Evolutionary conservation across 2,797 vertebrate genomes (phyloP), one percentile per base, ranked within the genome.

Genomic region (Sus cebifrons): DNA sequence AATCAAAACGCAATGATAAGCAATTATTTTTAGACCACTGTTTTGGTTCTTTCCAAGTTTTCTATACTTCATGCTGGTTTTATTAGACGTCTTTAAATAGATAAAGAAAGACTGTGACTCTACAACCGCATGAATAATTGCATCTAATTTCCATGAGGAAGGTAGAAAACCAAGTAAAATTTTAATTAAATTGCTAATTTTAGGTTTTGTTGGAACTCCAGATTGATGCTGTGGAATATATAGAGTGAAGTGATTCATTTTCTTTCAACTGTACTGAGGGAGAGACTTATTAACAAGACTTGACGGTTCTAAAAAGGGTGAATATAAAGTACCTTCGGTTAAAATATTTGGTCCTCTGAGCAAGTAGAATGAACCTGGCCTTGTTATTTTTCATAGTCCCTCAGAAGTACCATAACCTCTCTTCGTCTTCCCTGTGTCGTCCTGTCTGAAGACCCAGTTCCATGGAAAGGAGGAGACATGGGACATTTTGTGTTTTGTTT

Each of bases 101-200:
- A 52, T 65, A 23, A 84, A 86, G 68, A 67, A 3, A 64, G 29
- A 79, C 91, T 81, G 65, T 21, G 8, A 70, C 49, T 79, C 52
- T 27, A 82, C 84, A 75, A 32, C 25, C 1, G 65, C 77, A 88
- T 52, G 44, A 78, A 86, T 86, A 93, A 94, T 68, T 70, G 15
- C 6, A 77, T 6, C 73, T 91, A 77, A 71, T 95, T 88, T 89
- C 68, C 83, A 77, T 78, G 12, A 82, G 23, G 86, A 95, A 94
- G 62, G 89, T 83, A 40, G 32, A 74, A 92, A 88, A 82, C 32
- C 18, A 89, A 58, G 83, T 73, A 20, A 91, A 82, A 79, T 67
- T 85, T 81, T 93, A 91, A 94, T 83, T 89, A 71, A 17, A 75
- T 23, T 64, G 18, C 74, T 95, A 91, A 96, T 94, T 94, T 91